A percentile compares a stretch with the other conserved stretches of the same genome.
These are phyloP conservation scores for Dipodomys spectabilis DNA, from an alignment of 2,113 vertebrate species.

Conservation along the genomic window DNA sequence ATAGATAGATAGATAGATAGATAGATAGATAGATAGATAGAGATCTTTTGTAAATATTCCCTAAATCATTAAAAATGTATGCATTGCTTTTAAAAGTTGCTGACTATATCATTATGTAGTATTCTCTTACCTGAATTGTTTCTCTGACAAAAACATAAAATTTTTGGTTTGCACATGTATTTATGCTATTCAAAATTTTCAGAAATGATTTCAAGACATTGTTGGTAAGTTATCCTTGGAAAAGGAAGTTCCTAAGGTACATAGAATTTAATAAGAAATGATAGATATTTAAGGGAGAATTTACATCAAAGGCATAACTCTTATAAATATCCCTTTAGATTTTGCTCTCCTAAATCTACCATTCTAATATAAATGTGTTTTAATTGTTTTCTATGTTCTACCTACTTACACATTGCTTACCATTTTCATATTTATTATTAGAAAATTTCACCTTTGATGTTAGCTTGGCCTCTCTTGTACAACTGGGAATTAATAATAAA, in stretches of 20 bases:
- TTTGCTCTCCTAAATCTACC: not conserved
- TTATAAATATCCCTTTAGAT: not conserved
- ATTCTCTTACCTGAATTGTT: not conserved
- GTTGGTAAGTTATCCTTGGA: not conserved
- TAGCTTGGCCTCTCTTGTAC: not conserved
- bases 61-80: constrained; percentile 19
- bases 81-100: not conserved
- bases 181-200: constrained; percentile 23
- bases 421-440: not conserved
- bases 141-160: not conserved
- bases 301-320: not conserved
- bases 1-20: too few species aligned
- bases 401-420: not conserved
- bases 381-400: not conserved
- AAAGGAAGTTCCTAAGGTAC: not conserved
- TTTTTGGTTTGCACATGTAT: constrained; percentile 1
- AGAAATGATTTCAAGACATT: not conserved
- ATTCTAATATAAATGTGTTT: not conserved
- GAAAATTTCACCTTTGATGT: constrained; percentile 8
- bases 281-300: constrained; percentile 21
- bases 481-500: not conserved
- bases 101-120: not conserved
- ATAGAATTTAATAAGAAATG: not conserved
- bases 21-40: too few species aligned
- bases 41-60: not conserved